Evolutionary conservation across 2,113 vertebrate genomes (phyloP).

Genomic region (Platichthys stellatus): DNA sequence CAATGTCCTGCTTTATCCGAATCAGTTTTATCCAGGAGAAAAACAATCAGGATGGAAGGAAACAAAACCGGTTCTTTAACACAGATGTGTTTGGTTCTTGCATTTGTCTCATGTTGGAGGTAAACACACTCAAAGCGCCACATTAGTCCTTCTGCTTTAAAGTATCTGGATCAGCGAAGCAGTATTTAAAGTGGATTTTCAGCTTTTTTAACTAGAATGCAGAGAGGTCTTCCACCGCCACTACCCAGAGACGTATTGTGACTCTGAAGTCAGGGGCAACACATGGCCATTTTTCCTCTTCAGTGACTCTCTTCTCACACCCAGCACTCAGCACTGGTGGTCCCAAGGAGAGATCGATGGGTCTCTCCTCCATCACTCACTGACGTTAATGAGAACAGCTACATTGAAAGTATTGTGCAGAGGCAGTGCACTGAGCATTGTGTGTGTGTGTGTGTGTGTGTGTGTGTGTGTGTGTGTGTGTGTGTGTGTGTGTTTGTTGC

Average conservation of each 20-base stretch:
- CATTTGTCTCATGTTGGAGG: neutral
- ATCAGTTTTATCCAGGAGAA: neutral
- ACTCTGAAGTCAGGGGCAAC: neutral
- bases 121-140: constrained; percentile 7
- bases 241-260: neutral
- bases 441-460: too few relatives aligned
- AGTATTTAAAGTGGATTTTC: constrained; percentile 2
- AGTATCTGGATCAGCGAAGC: neutral
- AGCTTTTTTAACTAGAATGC: neutral
- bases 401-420: constrained; percentile 28
- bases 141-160: neutral
- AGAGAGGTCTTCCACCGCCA: neutral
- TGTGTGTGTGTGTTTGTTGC: neutral
- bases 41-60: neutral
- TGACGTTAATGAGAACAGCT: constrained; percentile 47
- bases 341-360: constrained; percentile 58
- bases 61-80: neutral
- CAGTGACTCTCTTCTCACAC: constrained; percentile 21
- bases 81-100: constrained; percentile 7
- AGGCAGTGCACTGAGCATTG: neutral
- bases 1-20: neutral
- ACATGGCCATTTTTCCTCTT: constrained; percentile 20
- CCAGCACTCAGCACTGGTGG: constrained; percentile 59
- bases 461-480: too few relatives aligned
- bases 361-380: constrained; percentile 44